Conservation (phyloP, 2,888 invertebrate genomes). For the Rhagonycha lutea region DNA sequence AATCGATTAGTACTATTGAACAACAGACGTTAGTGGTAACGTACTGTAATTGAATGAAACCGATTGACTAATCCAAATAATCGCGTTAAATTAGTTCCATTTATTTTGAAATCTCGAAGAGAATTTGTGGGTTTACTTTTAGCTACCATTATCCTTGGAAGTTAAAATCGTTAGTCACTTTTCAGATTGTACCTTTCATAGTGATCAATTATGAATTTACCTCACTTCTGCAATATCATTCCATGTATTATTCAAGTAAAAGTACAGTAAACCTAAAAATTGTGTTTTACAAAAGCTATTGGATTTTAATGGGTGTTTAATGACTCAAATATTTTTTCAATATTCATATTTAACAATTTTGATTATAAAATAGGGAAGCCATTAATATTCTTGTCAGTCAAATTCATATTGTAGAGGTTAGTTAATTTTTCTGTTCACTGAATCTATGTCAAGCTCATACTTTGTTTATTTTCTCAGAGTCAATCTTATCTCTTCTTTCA, state of each 20-base stretch:
- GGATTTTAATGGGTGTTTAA: background rate
- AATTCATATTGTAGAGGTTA: constrained; percentile 15
- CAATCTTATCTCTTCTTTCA: constrained; percentile 18
- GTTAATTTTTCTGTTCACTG: constrained; percentile 30
- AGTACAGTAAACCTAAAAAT: background rate
- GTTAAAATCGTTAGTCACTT: constrained; percentile 20
- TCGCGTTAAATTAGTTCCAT: constrained; percentile 23
- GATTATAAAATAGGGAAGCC: background rate
- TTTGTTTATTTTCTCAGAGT: constrained; percentile 22
- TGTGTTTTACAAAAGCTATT: background rate
- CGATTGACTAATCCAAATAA: constrained; percentile 27
- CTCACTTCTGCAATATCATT: background rate
- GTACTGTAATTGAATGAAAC: constrained; percentile 18
- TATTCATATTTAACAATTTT: background rate
- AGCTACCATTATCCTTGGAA: constrained; percentile 19
- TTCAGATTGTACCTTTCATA: constrained; percentile 8
- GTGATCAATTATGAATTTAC: constrained; percentile 5
- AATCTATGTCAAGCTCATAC: constrained; percentile 25
- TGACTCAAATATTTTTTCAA: background rate
- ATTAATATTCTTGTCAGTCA: constrained; percentile 26
- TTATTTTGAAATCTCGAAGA: constrained; percentile 17
- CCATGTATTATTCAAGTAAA: background rate
- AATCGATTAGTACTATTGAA: constrained; percentile 9
- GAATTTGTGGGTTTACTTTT: constrained; percentile 20
- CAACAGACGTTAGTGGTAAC: constrained; percentile 13